These are phyloP conservation scores for Microctenopoma steveboyesi DNA, from an alignment of 2,797 vertebrate genomes.

Conservation along the genomic window DNA sequence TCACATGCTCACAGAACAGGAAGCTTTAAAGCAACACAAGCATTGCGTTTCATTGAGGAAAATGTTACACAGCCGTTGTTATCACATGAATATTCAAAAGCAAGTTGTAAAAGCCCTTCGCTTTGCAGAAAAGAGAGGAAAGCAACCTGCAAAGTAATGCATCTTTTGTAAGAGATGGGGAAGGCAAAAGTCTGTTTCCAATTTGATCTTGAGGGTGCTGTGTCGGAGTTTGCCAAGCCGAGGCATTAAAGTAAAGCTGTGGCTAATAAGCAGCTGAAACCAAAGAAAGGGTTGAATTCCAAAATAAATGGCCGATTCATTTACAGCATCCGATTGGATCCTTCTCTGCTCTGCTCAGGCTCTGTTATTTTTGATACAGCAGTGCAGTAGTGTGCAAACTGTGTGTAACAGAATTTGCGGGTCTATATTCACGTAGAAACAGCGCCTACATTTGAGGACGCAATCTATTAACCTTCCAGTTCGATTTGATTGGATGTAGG, in stretches of 20 bases:
- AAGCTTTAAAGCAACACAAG: constrained; percentile 29
- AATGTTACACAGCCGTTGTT: constrained; percentile 21
- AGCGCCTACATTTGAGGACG: constrained; percentile 13
- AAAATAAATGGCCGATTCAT: constrained; percentile 73
- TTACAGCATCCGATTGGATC: constrained; percentile 63
- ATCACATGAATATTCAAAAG: constrained; percentile 39
- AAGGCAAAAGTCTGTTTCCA: constrained; percentile 63
- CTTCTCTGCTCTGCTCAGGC: constrained; percentile 40
- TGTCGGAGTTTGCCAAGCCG: constrained; percentile 51
- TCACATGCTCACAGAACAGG: constrained; percentile 30
- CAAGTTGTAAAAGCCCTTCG: constrained; percentile 44
- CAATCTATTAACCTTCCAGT: constrained; percentile 9
- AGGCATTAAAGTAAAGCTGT: constrained; percentile 62
- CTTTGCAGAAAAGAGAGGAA: constrained; percentile 25
- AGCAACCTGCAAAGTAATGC: constrained; percentile 38
- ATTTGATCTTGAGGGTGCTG: constrained; percentile 56
- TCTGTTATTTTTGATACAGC: constrained; percentile 53
- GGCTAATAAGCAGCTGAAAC: constrained; percentile 69
- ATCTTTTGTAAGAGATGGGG: constrained; percentile 26
- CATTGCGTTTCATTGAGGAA: constrained; percentile 33
- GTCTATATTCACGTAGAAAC: constrained; percentile 10
- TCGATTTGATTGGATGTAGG: not conserved
- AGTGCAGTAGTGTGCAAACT: constrained; percentile 10
- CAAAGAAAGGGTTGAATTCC: constrained; percentile 67
- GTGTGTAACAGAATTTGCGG: constrained; percentile 16